A percentile compares a stretch with the other conserved stretches of the same genome.
Conservation (phyloP, 1,140 invertebrate genomes). For the Paracyclopina nana region DNA sequence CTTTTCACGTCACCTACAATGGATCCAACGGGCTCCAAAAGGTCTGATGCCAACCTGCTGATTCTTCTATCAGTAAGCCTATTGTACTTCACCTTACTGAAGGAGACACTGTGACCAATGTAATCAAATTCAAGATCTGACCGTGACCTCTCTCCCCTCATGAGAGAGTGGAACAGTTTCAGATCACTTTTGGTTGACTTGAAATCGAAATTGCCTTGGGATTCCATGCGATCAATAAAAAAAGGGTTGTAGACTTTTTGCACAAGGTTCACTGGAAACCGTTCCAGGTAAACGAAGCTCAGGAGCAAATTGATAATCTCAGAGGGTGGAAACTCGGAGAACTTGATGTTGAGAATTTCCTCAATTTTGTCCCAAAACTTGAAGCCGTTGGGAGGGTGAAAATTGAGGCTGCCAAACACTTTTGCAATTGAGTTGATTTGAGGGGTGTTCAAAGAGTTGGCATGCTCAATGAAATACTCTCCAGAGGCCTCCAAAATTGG, state of each 20-base stretch:
- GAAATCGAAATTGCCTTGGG: conserved; percentile 8
- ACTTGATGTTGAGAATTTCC: conserved; percentile 33
- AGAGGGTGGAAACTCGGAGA: conserved; percentile 35
- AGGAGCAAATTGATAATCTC: conserved; percentile 39
- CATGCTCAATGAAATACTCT: conserved; percentile 35
- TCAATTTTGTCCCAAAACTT: conserved; percentile 40
- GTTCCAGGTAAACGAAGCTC: conserved; percentile 39
- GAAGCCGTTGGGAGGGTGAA: conserved; percentile 29
- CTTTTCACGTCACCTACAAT: too few relatives aligned
- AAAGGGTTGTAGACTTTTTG: conserved; percentile 37
- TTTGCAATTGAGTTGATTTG: conserved; percentile 37
- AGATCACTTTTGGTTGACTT: background rate
- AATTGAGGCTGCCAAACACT: conserved; percentile 40
- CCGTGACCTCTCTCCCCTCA: too few relatives aligned
- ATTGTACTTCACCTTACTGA: too few relatives aligned
- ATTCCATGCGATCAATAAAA: conserved; percentile 37
- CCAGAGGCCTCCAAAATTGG: conserved; percentile 36
- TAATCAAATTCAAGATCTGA: too few relatives aligned
- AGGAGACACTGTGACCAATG: too few relatives aligned
- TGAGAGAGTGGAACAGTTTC: too few relatives aligned
- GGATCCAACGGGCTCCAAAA: too few relatives aligned
- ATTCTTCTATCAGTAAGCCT: too few relatives aligned
- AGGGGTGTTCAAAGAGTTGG: conserved; percentile 29
- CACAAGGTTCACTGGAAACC: conserved; percentile 39
- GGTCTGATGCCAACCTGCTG: too few relatives aligned